Conservation (phyloP, 2,797 vertebrate genomes). For the Chloroceryle amazona region DNA sequence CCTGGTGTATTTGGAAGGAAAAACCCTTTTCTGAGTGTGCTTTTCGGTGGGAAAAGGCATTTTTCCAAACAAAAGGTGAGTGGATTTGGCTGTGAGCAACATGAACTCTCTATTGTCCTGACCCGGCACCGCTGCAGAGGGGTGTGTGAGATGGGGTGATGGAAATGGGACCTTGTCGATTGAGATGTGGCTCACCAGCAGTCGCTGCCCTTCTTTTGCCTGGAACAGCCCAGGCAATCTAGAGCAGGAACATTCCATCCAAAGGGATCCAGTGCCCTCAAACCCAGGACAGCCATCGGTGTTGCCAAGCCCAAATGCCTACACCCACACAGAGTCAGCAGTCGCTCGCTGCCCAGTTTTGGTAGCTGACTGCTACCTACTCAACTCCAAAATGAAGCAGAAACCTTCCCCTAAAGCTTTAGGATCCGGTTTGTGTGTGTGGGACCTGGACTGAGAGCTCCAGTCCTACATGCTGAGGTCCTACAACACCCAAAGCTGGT, state of each 20-base stretch:
- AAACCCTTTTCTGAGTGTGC: background rate
- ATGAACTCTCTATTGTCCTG: background rate
- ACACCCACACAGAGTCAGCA: too few relatives aligned
- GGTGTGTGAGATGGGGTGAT: background rate
- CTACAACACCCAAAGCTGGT: background rate
- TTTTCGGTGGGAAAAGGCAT: background rate
- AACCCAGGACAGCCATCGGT: background rate
- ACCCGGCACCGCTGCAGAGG: background rate
- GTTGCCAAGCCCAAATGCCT: background rate
- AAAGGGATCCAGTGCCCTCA: background rate
- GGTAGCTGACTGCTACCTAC: background rate
- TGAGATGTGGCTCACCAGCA: background rate
- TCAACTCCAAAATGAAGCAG: background rate
- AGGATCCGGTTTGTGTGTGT: background rate
- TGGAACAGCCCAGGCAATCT: background rate
- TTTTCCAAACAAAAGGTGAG: background rate
- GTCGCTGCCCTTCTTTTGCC: background rate
- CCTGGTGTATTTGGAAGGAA: background rate
- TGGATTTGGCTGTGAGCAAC: background rate
- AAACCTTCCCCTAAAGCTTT: background rate
- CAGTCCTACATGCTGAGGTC: background rate
- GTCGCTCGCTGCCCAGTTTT: background rate
- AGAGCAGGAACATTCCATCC: background rate
- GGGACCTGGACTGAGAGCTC: background rate
- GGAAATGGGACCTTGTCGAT: background rate